Percentiles rank a stretch among this genome's conserved stretches.
Conservation (phyloP, 2,888 invertebrate genomes). For the Drosophila parthenogenetica region DNA sequence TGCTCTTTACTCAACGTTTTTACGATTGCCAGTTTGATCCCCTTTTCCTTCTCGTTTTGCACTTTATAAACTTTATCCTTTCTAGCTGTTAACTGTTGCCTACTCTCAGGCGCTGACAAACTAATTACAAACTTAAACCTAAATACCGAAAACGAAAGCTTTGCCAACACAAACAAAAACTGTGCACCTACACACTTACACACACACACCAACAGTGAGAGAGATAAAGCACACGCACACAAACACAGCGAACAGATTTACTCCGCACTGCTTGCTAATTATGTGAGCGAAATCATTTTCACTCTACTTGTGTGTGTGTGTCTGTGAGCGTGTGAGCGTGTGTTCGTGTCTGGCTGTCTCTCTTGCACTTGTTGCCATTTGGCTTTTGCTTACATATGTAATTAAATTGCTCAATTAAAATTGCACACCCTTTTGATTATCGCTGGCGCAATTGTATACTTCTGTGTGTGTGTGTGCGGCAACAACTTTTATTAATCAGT, state of each 20-base stretch:
- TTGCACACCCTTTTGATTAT: constrained; percentile 85
- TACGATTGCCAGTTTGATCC: background rate
- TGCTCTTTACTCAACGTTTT: background rate
- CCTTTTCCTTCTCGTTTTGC: background rate
- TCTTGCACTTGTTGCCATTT: constrained; percentile 41
- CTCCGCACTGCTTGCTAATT: constrained; percentile 61
- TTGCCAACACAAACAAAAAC: constrained; percentile 41
- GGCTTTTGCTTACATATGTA: constrained; percentile 82
- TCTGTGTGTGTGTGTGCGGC: constrained; percentile 23
- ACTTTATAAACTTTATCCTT: constrained; percentile 2
- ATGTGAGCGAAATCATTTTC: constrained; percentile 44
- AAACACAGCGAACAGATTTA: constrained; percentile 10
- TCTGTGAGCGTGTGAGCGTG: too few species aligned
- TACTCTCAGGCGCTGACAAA: constrained; percentile 62
- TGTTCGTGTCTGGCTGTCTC: constrained; percentile 6
- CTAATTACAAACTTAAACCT: constrained; percentile 76
- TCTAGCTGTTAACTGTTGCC: constrained; percentile 48
- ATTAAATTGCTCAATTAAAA: constrained; percentile 85
- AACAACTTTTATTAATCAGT: constrained; percentile 72
- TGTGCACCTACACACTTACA: constrained; percentile 40
- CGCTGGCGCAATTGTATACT: constrained; percentile 63
- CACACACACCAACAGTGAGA: constrained; percentile 7
- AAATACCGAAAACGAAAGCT: constrained; percentile 65
- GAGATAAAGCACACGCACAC: constrained; percentile 1
- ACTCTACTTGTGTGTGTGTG: constrained; percentile 5